phyloP scores from a whole-genome alignment of 2,888 invertebrate genomes.

The Harpalus rubripes region DNA sequence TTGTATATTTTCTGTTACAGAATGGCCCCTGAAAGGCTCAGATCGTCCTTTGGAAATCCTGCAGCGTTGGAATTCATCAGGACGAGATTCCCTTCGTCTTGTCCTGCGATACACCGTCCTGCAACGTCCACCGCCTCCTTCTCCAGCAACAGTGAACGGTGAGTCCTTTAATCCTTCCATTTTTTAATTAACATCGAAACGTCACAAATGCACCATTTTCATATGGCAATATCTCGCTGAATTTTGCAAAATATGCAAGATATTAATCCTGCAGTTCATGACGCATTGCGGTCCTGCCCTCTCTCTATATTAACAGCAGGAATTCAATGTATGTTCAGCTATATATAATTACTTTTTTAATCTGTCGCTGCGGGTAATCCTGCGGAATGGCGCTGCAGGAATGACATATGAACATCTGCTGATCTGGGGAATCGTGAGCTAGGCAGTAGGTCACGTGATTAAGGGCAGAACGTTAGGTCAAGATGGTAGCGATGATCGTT shows the following conservation, averaged over 20 bases:
- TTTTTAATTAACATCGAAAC: too few relatives aligned
- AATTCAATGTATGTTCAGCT: not conserved
- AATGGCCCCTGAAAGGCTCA: conserved; percentile 81
- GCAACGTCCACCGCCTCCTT: conserved; percentile 66
- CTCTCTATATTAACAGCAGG: not conserved
- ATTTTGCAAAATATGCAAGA: conserved; percentile 10
- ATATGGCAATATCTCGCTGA: not conserved
- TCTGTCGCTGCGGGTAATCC: conserved; percentile 19
- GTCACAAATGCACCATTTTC: too few relatives aligned
- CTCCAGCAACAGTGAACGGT: conserved; percentile 55
- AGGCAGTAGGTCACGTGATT: conserved; percentile 31
- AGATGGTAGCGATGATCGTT: not conserved
- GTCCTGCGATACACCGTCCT: conserved; percentile 80
- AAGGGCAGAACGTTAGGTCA: not conserved
- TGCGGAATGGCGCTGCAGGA: conserved; percentile 5
- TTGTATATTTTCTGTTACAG: conserved; percentile 76
- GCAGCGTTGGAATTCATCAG: conserved; percentile 80
- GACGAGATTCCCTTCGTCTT: conserved; percentile 79
- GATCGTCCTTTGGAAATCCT: conserved; percentile 83
- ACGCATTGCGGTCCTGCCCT: not conserved
- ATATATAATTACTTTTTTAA: conserved; percentile 40
- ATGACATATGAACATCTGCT: conserved; percentile 48
- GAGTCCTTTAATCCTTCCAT: not conserved
- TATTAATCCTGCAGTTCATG: conserved; percentile 1
- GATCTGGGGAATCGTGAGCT: not conserved